Percentiles rank a stretch among this genome's conserved stretches.
Evolutionary conservation across 2,113 vertebrate species (phyloP).

Genomic region (Pedetes capensis): DNA sequence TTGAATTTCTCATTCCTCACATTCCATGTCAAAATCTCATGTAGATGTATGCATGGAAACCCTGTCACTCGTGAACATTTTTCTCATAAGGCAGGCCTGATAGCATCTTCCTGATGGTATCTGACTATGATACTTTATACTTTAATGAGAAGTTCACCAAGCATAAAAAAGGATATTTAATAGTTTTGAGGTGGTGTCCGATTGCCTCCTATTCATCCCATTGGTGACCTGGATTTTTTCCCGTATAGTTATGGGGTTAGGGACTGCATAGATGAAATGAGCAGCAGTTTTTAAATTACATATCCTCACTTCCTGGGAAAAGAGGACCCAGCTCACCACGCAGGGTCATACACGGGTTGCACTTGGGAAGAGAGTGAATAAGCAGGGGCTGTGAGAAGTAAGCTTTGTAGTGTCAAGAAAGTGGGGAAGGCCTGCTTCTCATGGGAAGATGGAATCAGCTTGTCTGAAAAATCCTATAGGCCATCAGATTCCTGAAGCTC

Average conservation of each 20-base stretch:
- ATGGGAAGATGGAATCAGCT: background rate
- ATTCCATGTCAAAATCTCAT: background rate
- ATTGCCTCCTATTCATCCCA: background rate
- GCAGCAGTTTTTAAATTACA: background rate
- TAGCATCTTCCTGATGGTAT: background rate
- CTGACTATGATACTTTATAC: background rate
- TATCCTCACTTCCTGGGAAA: background rate
- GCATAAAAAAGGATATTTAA: background rate
- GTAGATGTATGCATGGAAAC: background rate
- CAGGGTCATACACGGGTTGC: background rate
- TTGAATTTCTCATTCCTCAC: background rate
- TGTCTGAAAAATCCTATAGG: background rate
- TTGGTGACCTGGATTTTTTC: background rate
- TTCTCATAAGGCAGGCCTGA: background rate
- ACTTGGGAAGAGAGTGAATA: background rate
- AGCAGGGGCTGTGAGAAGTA: background rate
- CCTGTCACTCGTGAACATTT: background rate
- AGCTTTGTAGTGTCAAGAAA: background rate
- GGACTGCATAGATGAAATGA: background rate
- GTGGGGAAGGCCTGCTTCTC: background rate
- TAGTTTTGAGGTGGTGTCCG: background rate
- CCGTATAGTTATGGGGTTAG: background rate
- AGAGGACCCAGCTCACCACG: background rate
- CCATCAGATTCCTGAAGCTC: background rate
- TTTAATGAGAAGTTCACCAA: background rate